Evolutionary conservation across 2,113 vertebrate genomes (phyloP), one percentile per base, ranked within the genome.

Genomic region (Forbesichthys papilliferus): DNA sequence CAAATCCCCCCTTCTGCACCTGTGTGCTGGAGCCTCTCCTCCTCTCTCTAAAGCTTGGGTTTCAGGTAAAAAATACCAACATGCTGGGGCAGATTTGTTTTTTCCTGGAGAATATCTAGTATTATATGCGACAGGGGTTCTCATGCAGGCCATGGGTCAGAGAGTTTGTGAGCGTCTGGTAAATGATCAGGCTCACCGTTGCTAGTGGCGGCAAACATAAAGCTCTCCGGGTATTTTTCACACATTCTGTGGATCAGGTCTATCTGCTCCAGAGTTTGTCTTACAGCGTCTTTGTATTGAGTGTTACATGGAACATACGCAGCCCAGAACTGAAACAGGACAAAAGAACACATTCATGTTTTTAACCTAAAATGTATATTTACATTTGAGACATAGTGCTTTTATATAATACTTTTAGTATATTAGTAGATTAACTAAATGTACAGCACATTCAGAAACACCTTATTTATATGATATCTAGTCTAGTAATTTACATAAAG

Each of bases 231-330:
- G 84, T 98, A 98, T 55, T 74, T 78, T 3, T 91, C 66, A 4
- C 96, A 98, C 93, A 98, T 95, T 58, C 94, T 92, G 42, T 95
- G 94, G 74, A 99, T 68, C 48, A 98, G 88, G 0, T 98, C 97
- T 0, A 99, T 96, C 93, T 99, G 97, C 83, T 99, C 97, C 92
- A 98, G 84, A 0, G 94, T 96, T 67, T 96, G 94, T 82, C 76
- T 90, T 68, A 98, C 96, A 0, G 95, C 91, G 0, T 98, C 97
- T 86, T 94, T 97, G 87, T 95, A 87, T 90, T 99, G 97, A 3
- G 92, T 92, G 0, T 89, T 89, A 11, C 97, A 99, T 18, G 95
- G 93, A 4, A 93, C 90, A 1, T 89, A 99, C 1, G 87, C 97
- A 0, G 95, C 94, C 97, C 97, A 99, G 91, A 99, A 99, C 97